These are phyloP conservation scores for Rosalia funebris DNA, from an alignment of 2,888 invertebrate genomes.

Conservation along the genomic window DNA sequence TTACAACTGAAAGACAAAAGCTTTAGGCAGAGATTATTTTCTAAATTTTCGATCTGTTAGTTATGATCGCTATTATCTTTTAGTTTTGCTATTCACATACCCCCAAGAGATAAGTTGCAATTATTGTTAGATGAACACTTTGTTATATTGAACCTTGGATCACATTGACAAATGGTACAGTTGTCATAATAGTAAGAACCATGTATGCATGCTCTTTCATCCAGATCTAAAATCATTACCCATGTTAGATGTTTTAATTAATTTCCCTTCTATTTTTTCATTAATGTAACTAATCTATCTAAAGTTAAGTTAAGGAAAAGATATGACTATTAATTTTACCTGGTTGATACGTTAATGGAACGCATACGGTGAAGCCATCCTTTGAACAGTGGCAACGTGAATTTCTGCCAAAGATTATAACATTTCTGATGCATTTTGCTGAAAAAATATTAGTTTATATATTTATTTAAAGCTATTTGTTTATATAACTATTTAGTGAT, in stretches of 20 bases:
- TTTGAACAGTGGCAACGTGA: conserved; percentile 23
- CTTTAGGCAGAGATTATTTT: too few relatives aligned
- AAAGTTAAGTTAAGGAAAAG: too few relatives aligned
- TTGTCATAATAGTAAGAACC: conserved; percentile 36
- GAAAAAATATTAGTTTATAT: conserved; percentile 7
- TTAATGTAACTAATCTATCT: too few relatives aligned
- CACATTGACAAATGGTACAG: conserved; percentile 35
- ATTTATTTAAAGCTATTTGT: not conserved
- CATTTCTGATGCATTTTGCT: conserved; percentile 1
- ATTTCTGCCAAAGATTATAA: conserved; percentile 5
- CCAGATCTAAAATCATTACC: conserved; percentile 37
- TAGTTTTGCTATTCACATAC: too few relatives aligned
- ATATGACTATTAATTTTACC: too few relatives aligned
- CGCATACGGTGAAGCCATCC: conserved; percentile 13
- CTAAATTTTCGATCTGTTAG: too few relatives aligned
- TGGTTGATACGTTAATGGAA: conserved; percentile 19
- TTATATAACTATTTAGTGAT: too few relatives aligned
- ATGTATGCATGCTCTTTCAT: conserved; percentile 30
- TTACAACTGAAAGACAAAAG: too few relatives aligned
- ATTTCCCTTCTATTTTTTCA: too few relatives aligned
- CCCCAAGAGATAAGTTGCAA: conserved; percentile 7
- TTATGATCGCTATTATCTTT: too few relatives aligned
- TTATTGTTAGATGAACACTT: not conserved
- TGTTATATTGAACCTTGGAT: not conserved
- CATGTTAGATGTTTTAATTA: too few relatives aligned